Percentiles rank a stretch among this genome's conserved stretches.
phyloP scores from a whole-genome alignment of 2,888 invertebrate genomes.

The Coelinius sp. region DNA sequence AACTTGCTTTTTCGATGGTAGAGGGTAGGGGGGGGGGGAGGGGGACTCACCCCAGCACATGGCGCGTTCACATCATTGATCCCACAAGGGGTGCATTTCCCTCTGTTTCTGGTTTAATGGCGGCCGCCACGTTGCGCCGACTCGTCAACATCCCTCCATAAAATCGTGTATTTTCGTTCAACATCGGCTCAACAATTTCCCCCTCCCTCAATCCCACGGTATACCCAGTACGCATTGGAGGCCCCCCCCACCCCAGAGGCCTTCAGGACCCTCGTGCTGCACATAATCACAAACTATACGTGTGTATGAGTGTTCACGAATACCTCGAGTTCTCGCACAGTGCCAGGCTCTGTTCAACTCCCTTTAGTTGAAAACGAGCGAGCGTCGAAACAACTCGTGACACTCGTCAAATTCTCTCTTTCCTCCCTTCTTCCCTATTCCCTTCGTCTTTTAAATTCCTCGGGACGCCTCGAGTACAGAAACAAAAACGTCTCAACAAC shows the following conservation, averaged over 20 bases:
- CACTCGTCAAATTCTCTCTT: slow-evolving; percentile 30
- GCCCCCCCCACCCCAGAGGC: slow-evolving; percentile 23
- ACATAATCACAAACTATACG: neutral
- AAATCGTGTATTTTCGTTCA: slow-evolving; percentile 35
- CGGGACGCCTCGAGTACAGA: neutral
- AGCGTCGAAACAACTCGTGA: slow-evolving; percentile 42
- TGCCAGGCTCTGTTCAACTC: slow-evolving; percentile 13
- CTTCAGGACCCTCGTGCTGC: slow-evolving; percentile 16
- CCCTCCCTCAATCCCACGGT: neutral
- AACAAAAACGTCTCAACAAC: neutral
- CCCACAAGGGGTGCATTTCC: slow-evolving; percentile 31
- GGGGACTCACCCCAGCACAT: slow-evolving; percentile 19
- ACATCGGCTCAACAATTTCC: slow-evolving; percentile 21
- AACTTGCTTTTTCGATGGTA: neutral
- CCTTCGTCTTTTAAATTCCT: slow-evolving; percentile 23
- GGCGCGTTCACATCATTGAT: neutral
- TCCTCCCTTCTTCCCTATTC: neutral
- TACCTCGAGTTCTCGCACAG: slow-evolving; percentile 19
- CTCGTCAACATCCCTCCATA: slow-evolving; percentile 42
- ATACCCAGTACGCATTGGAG: slow-evolving; percentile 28
- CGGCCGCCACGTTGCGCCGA: slow-evolving; percentile 1
- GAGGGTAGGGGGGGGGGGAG: no score
- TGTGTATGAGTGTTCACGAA: neutral
- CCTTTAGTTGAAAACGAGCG: slow-evolving; percentile 50
- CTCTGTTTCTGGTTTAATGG: slow-evolving; percentile 6